Evolutionary conservation across 2,888 invertebrate species (phyloP).

Genomic region (Teleogryllus oceanicus): DNA sequence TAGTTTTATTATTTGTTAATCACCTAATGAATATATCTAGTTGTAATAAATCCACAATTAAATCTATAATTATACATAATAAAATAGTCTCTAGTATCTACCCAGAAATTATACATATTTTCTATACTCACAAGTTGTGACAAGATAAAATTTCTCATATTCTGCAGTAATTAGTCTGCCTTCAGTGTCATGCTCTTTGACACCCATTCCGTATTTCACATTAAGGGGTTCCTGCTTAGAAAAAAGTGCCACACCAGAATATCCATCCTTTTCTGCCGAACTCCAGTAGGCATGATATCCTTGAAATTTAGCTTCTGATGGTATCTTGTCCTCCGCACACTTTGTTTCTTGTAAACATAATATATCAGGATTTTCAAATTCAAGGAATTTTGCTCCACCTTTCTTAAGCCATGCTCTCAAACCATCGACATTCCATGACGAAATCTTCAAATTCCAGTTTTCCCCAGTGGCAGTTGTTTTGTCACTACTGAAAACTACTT

Average conservation of each 20-base stretch:
- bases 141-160: slow-evolving; percentile 83
- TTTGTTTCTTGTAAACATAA: slow-evolving; percentile 79
- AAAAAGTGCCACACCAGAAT: slow-evolving; percentile 89
- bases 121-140: slow-evolving; percentile 61
- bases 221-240: slow-evolving; percentile 77
- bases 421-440: slow-evolving; percentile 97
- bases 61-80: not conserved
- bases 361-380: slow-evolving; percentile 79
- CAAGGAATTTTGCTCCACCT: slow-evolving; percentile 68
- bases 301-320: slow-evolving; percentile 68
- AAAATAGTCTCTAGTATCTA: not conserved
- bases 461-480: slow-evolving; percentile 57
- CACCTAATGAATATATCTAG: no score
- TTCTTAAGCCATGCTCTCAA: slow-evolving; percentile 83
- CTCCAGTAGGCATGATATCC: slow-evolving; percentile 83
- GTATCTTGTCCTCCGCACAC: slow-evolving; percentile 77
- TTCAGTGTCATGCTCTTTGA: slow-evolving; percentile 69
- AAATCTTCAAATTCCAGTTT: slow-evolving; percentile 78
- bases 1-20: no score
- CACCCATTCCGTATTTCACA: slow-evolving; percentile 77
- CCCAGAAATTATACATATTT: not conserved
- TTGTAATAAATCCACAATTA: no score
- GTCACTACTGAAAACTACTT: slow-evolving; percentile 59
- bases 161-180: slow-evolving; percentile 88
- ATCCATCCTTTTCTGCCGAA: slow-evolving; percentile 72